Percentiles rank a stretch among this genome's conserved stretches.
These are phyloP conservation scores for Pangasius krempfi DNA, from an alignment of 2,797 vertebrate genomes.

Conservation along the genomic window DNA sequence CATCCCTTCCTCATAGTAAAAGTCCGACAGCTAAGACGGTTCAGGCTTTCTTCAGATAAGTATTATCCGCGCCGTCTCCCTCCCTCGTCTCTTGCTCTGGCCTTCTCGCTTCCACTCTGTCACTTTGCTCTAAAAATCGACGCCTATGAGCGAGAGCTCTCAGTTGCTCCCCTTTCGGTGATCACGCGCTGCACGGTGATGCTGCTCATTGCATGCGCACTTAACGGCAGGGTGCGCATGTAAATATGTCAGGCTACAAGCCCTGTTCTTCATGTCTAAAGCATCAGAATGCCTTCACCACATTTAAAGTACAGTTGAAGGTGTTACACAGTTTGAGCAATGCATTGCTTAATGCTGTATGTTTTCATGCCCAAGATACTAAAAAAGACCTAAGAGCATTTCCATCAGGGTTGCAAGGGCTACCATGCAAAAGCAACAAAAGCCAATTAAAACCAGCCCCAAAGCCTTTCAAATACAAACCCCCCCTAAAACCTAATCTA, in stretches of 20 bases:
- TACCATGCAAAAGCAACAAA: neutral
- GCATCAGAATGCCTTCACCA: neutral
- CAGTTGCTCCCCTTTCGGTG: conserved; percentile 48
- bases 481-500: neutral
- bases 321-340: neutral
- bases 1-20: conserved; percentile 45
- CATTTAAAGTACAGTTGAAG: neutral
- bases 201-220: conserved; percentile 31
- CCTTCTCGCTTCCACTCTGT: conserved; percentile 48
- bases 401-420: neutral
- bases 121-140: conserved; percentile 48
- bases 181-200: conserved; percentile 59
- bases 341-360: neutral
- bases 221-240: conserved; percentile 16
- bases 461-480: neutral
- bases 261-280: neutral
- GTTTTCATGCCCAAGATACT: neutral
- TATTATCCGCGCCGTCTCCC: conserved; percentile 38
- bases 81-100: conserved; percentile 47
- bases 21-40: conserved; percentile 3
- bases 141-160: conserved; percentile 44
- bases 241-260: neutral
- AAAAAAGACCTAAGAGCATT: neutral
- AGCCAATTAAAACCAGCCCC: neutral
- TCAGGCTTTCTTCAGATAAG: conserved; percentile 6